Evolutionary conservation across 2,797 vertebrate species (phyloP), one percentile per base, ranked within the genome.

Genomic region (Cynopterus sphinx): DNA sequence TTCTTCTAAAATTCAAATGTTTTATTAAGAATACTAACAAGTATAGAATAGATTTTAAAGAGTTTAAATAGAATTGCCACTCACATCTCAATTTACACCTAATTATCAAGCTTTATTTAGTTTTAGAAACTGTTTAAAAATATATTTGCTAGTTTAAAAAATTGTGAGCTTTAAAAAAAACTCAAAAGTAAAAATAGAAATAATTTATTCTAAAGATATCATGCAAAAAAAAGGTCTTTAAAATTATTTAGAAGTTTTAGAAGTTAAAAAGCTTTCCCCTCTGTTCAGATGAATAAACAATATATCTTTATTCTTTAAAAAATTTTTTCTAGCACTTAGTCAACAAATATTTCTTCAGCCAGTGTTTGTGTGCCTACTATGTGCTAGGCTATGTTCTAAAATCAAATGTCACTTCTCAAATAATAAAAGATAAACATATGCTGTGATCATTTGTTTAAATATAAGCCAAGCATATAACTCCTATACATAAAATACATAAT

Each of bases 41-140:
- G 59, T 90, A 82, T 85, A 97, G 95, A 92, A 92, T 94, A 55
- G 84, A 92, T 96, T 96, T 91, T 68, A 93, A 77, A 90, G 87
- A 63, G 71, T 91, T 97, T 94, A 97, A 98, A 96, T 97, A 98
- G 96, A 94, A 97, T 97, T 97, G 79, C 91, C 83, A 93, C 92
- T 96, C 94, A 89, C 82, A 63, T 97, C 97, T 95, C 94, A 93
- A 95, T 96, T 98, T 98, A 96, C 96, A 97, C 96, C 92, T 96
- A 97, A 97, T 97, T 97, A 97, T 97, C 97, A 97, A 97, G 97
- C 91, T 96, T 97, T 88, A 95, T 96, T 97, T 97, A 95, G 94
- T 92, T 94, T 97, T 96, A 88, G 96, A 94, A 96, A 90, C 96
- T 94, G 97, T 91, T 97, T 97, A 93, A 97, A 98, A 97, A 97